Base-by-base conservation (phyloP, 2,888 invertebrate species). In the Apodemia mormo region DNA sequence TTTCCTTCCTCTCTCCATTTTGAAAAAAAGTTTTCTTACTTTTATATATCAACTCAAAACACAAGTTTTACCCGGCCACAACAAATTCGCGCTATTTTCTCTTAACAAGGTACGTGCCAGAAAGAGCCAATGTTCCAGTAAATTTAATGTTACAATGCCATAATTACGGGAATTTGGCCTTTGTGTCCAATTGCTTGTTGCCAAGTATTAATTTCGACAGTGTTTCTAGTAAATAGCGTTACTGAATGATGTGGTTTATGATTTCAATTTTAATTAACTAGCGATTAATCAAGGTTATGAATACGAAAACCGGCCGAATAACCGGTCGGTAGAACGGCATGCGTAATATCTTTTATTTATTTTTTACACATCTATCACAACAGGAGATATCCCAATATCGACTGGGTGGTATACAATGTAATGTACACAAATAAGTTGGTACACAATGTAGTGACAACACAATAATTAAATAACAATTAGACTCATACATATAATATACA, bases 111-210 rank as follows among this genome's bases (percentile, higher is more conserved):
- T 14, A 64, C 61, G 61, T 64, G 61, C 61, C 61, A 64, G 54
- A 68, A 5, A 9, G 68, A 68, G 49, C 52, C 52, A 45, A 67
- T 67, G 58, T 70, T 67, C 49, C 65, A 66, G 56, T 14, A n/a
- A 30, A 56, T 40, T 43, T 65, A 68, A 68, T 66, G 66, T 71
- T 67, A 69, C 45, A n/a, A 40, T 29, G 30, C 65, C n/a, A 71
- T 69, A 66, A 69, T 58, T 37, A 29, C 29, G 29, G 68, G 54
- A 70, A 70, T 71, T 58, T 58, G 22, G 22, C 29, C 10, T 30
- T 69, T 66, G 64, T 65, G 54, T 64, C 52, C 66, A 69, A 68
- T 68, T 68, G 37, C 33, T 64, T 37, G 67, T 67, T 58, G 70
- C 65, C 69, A 67, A 69, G 66, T 69, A 65, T 64, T 52, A 66